Conservation (phyloP, 2,113 vertebrate genomes). For the Ranitomeya imitator region DNA sequence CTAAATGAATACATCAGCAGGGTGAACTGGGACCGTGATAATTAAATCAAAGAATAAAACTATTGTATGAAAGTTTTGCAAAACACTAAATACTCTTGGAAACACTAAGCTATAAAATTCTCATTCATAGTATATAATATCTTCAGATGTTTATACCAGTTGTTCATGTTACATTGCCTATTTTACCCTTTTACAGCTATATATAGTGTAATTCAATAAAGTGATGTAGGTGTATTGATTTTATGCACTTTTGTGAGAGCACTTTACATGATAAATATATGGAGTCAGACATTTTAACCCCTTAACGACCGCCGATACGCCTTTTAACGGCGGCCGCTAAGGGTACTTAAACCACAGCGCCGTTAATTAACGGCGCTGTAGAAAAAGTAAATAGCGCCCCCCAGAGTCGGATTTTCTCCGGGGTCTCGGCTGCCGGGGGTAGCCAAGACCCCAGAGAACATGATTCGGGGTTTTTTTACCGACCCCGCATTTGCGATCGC, state of each 20-base stretch:
- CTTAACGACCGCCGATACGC: no score
- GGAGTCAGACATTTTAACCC: slow-evolving; percentile 7
- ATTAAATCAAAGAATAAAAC: slow-evolving; percentile 48
- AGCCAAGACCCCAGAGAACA: no score
- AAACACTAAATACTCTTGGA: slow-evolving; percentile 14
- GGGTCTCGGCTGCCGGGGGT: no score
- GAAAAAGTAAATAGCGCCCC: no score
- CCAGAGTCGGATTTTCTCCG: no score
- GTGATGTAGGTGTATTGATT: slow-evolving; percentile 35
- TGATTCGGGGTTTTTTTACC: no score
- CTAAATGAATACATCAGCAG: slow-evolving; percentile 50
- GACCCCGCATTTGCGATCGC: no score
- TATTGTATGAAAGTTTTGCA: slow-evolving; percentile 38
- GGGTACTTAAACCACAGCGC: no score
- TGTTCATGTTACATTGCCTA: slow-evolving; percentile 38
- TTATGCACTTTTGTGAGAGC: slow-evolving; percentile 25
- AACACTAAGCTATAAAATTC: slow-evolving; percentile 27
- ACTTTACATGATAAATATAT: slow-evolving; percentile 35
- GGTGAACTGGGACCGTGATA: slow-evolving; percentile 37
- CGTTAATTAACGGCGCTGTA: no score
- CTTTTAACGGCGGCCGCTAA: no score
- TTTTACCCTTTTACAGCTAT: slow-evolving; percentile 18
- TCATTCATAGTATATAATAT: slow-evolving; percentile 40
- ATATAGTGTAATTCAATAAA: slow-evolving; percentile 44
- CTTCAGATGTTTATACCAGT: slow-evolving; percentile 45